These are phyloP conservation scores for Pipistrellus kuhlii DNA, from an alignment of 2,797 vertebrate genomes.

Conservation along the genomic window DNA sequence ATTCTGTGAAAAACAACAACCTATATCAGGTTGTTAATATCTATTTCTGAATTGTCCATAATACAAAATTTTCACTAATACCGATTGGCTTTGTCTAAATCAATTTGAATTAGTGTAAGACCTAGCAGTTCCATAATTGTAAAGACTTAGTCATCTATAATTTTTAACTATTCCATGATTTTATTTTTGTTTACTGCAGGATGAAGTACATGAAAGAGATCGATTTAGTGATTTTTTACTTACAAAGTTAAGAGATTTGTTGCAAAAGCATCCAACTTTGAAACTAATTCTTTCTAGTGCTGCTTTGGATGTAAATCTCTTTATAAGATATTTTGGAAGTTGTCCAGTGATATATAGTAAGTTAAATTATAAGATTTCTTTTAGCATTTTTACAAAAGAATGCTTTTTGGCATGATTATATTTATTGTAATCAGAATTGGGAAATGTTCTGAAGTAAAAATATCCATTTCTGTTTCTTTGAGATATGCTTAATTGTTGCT, in stretches of 20 bases:
- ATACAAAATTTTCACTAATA: conserved; percentile 39
- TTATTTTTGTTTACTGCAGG: conserved; percentile 87
- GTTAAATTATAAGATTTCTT: conserved; percentile 78
- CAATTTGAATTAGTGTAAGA: conserved; percentile 56
- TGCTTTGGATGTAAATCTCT: conserved; percentile 93
- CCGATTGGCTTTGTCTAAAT: conserved; percentile 3
- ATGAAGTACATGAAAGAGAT: conserved; percentile 97
- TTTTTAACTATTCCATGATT: conserved; percentile 64
- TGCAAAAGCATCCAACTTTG: conserved; percentile 91
- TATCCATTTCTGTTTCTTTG: not conserved
- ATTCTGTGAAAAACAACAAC: not conserved
- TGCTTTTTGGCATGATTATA: conserved; percentile 3
- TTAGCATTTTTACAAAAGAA: conserved; percentile 53
- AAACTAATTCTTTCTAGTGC: conserved; percentile 97
- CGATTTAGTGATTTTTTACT: conserved; percentile 97
- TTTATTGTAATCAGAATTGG: conserved; percentile 23
- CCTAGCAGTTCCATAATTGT: conserved; percentile 39
- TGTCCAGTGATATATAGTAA: conserved; percentile 95
- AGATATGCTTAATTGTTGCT: not conserved
- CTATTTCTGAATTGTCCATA: conserved; percentile 43
- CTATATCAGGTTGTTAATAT: conserved; percentile 12
- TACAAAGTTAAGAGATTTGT: conserved; percentile 93
- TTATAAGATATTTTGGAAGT: conserved; percentile 93
- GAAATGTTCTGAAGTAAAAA: conserved; percentile 32
- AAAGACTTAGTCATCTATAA: conserved; percentile 51